Conservation (phyloP, 2,888 invertebrate genomes). For the Malthinus flaveolus region DNA sequence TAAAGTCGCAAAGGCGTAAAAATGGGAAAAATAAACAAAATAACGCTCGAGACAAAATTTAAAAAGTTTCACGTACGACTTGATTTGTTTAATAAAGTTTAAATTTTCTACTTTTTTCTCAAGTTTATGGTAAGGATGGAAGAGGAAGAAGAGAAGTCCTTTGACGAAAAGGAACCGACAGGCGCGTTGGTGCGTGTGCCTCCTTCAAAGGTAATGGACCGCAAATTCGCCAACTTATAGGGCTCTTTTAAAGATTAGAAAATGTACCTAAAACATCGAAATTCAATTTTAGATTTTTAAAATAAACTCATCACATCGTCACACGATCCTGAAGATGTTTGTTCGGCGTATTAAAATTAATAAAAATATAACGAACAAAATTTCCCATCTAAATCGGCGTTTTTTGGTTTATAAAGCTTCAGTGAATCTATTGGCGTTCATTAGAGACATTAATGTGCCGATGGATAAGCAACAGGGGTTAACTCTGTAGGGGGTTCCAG, state of each 20-base stretch:
- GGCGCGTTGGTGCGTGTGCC: constrained; percentile 52
- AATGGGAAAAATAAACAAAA: no score
- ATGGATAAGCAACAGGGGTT: constrained; percentile 24
- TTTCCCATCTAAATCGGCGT: constrained; percentile 27
- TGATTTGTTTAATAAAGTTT: no score
- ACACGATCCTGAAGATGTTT: not conserved
- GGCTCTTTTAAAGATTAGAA: constrained; percentile 16
- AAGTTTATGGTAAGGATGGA: not conserved
- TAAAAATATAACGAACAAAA: not conserved
- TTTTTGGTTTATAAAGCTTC: constrained; percentile 17
- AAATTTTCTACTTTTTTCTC: no score
- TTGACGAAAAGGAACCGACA: constrained; percentile 47
- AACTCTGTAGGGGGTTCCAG: constrained; percentile 25
- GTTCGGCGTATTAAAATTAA: not conserved
- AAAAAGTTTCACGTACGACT: no score
- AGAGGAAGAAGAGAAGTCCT: constrained; percentile 32
- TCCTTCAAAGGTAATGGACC: constrained; percentile 49
- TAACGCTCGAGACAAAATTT: no score
- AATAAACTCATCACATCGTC: not conserved
- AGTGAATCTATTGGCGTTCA: constrained; percentile 29
- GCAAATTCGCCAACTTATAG: constrained; percentile 36
- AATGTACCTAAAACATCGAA: constrained; percentile 14
- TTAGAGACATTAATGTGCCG: constrained; percentile 20
- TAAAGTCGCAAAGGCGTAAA: no score
- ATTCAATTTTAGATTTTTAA: not conserved